Evolutionary conservation across 2,888 invertebrate species (phyloP), one percentile per base, ranked within the genome.

Genomic region (Phasia obesa): DNA sequence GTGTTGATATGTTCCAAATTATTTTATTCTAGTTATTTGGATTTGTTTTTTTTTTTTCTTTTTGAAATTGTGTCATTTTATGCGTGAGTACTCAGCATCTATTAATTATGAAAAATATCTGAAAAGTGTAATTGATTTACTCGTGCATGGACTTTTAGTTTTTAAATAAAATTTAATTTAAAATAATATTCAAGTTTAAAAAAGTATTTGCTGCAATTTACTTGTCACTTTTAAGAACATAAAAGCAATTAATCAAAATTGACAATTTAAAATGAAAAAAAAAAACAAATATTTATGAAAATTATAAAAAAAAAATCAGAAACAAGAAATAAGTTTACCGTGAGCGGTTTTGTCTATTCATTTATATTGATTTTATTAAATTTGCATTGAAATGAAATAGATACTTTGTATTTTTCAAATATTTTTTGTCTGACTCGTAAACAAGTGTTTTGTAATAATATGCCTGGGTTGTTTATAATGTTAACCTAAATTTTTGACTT

Each of bases 201-300:
- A 13, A 51, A n/a, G 13, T 49, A n/a, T 55, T 51, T 49, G 27
- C 57, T 27, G 4, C 71, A 82, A 65, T 69, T 74, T 65, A 69
- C 73, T 64, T 78, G 69, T 70, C 70, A 75, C 27, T 64, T 70
- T 47, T 17, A 35, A 57, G 25, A 55, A n/a, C n/a, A n/a, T 57
- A 27, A 51, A 78, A 78, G 19, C 70, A 78, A 82, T 78, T 82
- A 78, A 82, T 82, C 78, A 78, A 78, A 60, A 49, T 60, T 44
- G 55, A 64, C 65, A 71, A 73, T n/a, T n/a, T n/a, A n/a, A n/a
- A n/a, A n/a, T n/a, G n/a, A n/a, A n/a, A n/a, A n/a, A n/a, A n/a
- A n/a, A n/a, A n/a, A n/a, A n/a, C n/a, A 62, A 11, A 25, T 27
- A 5, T 76, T 64, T 44, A 57, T 11, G 13, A 25, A 27, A 25